Percentiles rank a stretch among this genome's conserved stretches.
Evolutionary conservation across 2,888 invertebrate genomes (phyloP).

Genomic region (Troides oblongomaculatus): DNA sequence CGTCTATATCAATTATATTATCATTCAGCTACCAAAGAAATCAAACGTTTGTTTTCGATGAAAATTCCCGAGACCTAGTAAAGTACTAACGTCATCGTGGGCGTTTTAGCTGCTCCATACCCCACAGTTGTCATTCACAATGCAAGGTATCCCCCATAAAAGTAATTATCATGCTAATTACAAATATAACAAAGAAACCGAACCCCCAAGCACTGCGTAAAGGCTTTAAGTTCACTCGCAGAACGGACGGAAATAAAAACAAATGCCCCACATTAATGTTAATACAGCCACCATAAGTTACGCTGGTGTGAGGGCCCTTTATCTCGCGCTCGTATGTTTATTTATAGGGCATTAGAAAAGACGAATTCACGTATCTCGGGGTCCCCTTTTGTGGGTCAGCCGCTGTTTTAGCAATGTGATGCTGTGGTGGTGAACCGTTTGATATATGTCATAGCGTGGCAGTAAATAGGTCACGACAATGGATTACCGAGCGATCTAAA

Average conservation of each 20-base stretch:
- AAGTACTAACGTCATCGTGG: no score
- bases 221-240: constrained; percentile 9
- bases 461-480: no score
- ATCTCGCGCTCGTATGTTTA: constrained; percentile 55
- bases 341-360: constrained; percentile 72
- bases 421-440: background rate
- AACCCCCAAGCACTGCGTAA: constrained; percentile 27
- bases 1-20: no score
- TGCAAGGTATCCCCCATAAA: background rate
- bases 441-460: no score
- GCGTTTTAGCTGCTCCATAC: no score
- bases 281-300: constrained; percentile 24
- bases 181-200: constrained; percentile 32
- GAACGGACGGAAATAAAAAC: constrained; percentile 9
- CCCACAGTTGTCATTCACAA: no score
- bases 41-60: no score
- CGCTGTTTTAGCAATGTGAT: constrained; percentile 34
- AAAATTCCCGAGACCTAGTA: no score
- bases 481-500: no score
- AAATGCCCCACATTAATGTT: constrained; percentile 17
- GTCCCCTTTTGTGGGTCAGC: constrained; percentile 47
- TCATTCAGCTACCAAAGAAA: no score
- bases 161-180: background rate
- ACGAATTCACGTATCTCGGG: constrained; percentile 53
- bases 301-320: constrained; percentile 39